Conservation (phyloP, 2,113 vertebrate genomes). For the Poecile atricapillus region DNA sequence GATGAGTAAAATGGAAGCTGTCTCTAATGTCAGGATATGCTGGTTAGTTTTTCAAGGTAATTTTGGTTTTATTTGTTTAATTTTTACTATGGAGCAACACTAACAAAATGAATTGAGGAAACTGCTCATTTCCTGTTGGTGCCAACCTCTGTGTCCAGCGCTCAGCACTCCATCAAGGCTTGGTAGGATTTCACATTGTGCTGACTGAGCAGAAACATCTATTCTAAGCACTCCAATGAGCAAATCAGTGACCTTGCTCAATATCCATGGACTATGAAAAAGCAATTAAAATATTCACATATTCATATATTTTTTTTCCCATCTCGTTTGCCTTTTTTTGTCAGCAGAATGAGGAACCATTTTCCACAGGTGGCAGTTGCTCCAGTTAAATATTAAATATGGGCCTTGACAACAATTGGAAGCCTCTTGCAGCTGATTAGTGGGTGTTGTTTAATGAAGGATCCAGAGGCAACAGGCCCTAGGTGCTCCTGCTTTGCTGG, state of each 20-base stretch:
- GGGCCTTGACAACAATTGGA: background rate
- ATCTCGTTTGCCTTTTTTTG: background rate
- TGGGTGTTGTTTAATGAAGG: background rate
- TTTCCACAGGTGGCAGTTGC: background rate
- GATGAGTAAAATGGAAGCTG: background rate
- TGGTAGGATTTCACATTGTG: background rate
- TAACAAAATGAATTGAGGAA: constrained; percentile 47
- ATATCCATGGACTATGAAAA: background rate
- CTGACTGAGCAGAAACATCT: constrained; percentile 14
- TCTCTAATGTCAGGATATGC: constrained; percentile 34
- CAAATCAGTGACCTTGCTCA: background rate
- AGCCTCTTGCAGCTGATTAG: background rate
- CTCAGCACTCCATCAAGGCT: background rate
- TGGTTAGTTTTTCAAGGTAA: constrained; percentile 37
- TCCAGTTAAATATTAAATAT: background rate
- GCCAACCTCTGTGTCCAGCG: background rate
- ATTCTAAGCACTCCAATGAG: background rate
- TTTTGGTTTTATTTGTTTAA: constrained; percentile 43
- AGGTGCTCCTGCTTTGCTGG: background rate
- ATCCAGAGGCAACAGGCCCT: background rate
- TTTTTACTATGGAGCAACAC: constrained; percentile 29
- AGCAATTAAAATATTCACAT: background rate
- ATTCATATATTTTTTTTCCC: background rate
- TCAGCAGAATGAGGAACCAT: background rate
- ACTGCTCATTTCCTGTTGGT: constrained; percentile 42